phyloP scores from a whole-genome alignment of 2,113 vertebrate species.

The Spea bombifrons region DNA sequence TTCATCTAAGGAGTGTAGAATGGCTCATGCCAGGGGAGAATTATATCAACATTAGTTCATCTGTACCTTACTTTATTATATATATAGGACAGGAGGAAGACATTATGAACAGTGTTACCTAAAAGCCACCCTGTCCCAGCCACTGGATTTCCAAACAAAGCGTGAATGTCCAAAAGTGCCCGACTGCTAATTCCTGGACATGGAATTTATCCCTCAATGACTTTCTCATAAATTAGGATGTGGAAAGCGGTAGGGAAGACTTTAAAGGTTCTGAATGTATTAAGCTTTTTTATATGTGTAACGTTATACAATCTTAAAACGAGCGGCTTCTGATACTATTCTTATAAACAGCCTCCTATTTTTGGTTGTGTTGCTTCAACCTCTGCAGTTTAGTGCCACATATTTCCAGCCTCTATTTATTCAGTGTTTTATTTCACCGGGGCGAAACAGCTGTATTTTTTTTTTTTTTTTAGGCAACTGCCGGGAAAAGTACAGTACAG shows the following conservation, averaged over 20 bases:
- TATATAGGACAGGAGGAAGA: too few species aligned
- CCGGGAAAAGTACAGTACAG: constrained; percentile 59
- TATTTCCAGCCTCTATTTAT: constrained; percentile 63
- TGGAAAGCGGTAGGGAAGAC: background rate
- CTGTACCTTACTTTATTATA: too few species aligned
- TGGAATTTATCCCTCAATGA: too few species aligned
- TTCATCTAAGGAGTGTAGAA: too few species aligned
- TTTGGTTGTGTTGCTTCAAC: constrained; percentile 40
- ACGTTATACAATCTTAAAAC: background rate
- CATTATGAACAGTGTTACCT: too few species aligned
- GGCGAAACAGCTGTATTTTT: constrained; percentile 64
- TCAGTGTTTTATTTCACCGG: constrained; percentile 64
- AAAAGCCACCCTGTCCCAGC: too few species aligned
- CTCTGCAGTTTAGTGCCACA: constrained; percentile 48
- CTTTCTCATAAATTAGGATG: background rate
- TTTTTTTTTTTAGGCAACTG: constrained; percentile 57
- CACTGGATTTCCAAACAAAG: too few species aligned
- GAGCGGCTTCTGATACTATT: constrained; percentile 48
- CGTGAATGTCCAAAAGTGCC: too few species aligned
- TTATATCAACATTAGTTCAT: too few species aligned
- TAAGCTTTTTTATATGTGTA: background rate
- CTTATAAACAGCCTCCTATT: constrained; percentile 35
- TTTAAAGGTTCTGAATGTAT: background rate
- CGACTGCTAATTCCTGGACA: too few species aligned
- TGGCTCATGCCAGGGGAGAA: too few species aligned